Conservation (phyloP, 1,140 invertebrate species). For the Papilio machaon region DNA sequence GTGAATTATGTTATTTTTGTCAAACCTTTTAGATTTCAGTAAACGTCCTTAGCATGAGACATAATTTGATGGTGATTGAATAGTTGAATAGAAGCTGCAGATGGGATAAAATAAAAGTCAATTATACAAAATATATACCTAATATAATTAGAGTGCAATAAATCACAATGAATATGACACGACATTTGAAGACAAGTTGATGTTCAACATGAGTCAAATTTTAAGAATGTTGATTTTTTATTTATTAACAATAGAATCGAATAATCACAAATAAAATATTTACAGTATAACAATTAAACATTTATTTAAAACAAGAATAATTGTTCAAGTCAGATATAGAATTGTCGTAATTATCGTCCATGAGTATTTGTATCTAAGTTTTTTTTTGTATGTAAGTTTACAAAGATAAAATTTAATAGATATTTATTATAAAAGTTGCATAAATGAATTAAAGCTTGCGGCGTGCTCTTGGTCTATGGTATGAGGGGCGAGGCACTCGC, state of each 20-base stretch:
- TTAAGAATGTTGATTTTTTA: not conserved
- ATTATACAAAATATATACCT: not conserved
- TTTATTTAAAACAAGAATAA: not conserved
- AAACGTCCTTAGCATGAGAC: not conserved
- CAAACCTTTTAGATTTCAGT: not conserved
- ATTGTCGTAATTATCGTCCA: not conserved
- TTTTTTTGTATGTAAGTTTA: too few species aligned
- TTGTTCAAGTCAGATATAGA: not conserved
- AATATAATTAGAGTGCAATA: constrained; percentile 10
- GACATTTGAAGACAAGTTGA: not conserved
- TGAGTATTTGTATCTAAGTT: not conserved
- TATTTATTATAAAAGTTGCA: not conserved
- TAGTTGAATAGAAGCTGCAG: not conserved
- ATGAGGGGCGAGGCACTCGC: constrained; percentile 66
- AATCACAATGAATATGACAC: not conserved
- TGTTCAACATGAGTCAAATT: not conserved
- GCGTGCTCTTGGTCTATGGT: constrained; percentile 62
- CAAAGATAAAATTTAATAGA: not conserved
- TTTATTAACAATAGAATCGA: not conserved
- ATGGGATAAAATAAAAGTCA: not conserved
- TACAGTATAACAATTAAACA: constrained; percentile 3
- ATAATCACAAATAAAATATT: not conserved
- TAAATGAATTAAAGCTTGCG: constrained; percentile 54
- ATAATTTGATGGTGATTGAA: not conserved
- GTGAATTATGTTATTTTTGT: too few species aligned